Base-by-base conservation (phyloP, 1,140 invertebrate genomes). In the Eumaeus atala region DNA sequence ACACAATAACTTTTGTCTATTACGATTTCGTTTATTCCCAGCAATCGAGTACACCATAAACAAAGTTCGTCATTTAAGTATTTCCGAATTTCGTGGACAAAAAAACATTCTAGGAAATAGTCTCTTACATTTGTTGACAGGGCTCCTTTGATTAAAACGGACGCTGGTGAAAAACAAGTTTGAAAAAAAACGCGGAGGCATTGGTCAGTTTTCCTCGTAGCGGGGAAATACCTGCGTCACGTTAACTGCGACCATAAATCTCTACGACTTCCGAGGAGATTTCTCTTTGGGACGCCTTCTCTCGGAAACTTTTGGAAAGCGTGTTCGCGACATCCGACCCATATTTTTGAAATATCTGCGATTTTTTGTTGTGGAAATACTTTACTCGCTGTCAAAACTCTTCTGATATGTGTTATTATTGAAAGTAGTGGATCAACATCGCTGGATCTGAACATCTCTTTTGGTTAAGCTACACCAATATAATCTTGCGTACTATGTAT, bases 181-280 rank as follows among this genome's bases (percentile, higher is more conserved):
- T 17, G 50, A 58, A 66, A 28, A n/a, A 68, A 72, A 64, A 61
- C 55, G 63, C 66, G 54, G 55, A 65, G 42, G 63, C 67, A 69
- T 68, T 62, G 74, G 77, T 80, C 74, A 80, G 74, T 72, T 74
- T 72, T 42, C 53, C 60, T 59, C 55, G 56, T 57, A 44, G 44
- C 36, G 56, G 17, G 56, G 71, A 78, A 78, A 76, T 79, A 79
- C 73, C 76, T 77, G 74, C 64, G 73, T 77, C 68, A 71, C 65
- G 66, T 63, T 76, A 79, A 76, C 72, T 76, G 74, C 69, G 58
- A 51, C 62, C 64, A 82, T 82, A 77, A 82, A 82, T 82, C 74
- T 77, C 52, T 40, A 51, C 59, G 68, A 79, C 62, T 77, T 79
- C 73, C 71, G 74, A 72, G 71, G 68, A 73, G 74, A 82, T 76